Evolutionary conservation across 2,113 vertebrate species (phyloP), one percentile per base, ranked within the genome.

Genomic region (Hippoglossus stenolepis): DNA sequence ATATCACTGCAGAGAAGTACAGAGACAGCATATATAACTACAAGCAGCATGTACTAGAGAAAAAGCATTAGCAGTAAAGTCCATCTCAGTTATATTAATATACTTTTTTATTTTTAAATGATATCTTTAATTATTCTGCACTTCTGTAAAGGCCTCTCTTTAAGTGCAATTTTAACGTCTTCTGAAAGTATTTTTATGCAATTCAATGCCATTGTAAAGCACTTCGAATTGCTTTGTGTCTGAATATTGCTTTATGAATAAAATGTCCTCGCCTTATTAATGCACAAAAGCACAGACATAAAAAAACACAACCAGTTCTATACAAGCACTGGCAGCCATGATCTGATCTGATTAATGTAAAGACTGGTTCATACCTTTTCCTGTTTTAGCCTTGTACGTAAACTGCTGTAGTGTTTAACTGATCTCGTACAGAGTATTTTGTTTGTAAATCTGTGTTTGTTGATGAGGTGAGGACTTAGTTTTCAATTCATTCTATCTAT

Each of bases 401-500:
- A 40, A 23, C 31, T 7, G 24, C 15, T 60, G 58, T 31, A 49
- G 4, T 5, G 49, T 23, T 24, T 18, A 28, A 59, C 23, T 24
- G 23, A 58, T 57, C 2, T 57, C 23, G 2, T 21, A 23, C 3
- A 60, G 14, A 31, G 3, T 5, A 18, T 57, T 65, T 77, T 31
- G 24, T 13, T 75, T 3, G 17, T 28, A 15, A 40, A 47, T 31
- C 1, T 11, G 3, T 47, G 57, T 43, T 15, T 67, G 38, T 18
- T 59, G 11, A 84, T 71, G 70, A 84, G 61, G 17, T 35, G 23
- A 54, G 26, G 11, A 21, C 65, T 0, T 6, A 61, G 70, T 74
- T 82, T 83, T 60, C 35, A 43, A 28, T 65, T 51, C 78, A 67
- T 65, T 74, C 62, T 60, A 10, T 62, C 43, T 75, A 18, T 15